A percentile compares a stretch with the other conserved stretches of the same genome.
Evolutionary conservation across 2,888 invertebrate species (phyloP).

Genomic region (Phania funesta): DNA sequence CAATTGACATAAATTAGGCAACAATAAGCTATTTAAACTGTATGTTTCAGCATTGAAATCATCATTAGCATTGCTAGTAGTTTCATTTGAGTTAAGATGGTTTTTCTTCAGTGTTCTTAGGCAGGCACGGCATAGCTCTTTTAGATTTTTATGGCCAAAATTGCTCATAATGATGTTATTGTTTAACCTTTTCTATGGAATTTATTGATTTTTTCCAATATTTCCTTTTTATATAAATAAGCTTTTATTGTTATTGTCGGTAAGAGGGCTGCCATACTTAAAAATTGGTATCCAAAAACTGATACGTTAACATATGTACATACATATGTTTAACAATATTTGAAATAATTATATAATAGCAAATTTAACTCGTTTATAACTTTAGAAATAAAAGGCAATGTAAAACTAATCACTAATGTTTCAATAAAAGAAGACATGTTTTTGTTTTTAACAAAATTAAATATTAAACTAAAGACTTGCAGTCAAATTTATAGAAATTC

Average conservation of each 20-base stretch:
- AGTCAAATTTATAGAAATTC: too few species aligned
- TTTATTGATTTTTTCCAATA: slow-evolving; percentile 14
- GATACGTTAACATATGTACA: too few species aligned
- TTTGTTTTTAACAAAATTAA: too few species aligned
- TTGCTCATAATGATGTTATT: slow-evolving; percentile 17
- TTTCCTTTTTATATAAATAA: neutral
- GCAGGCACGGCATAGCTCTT: slow-evolving; percentile 74
- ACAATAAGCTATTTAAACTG: slow-evolving; percentile 65
- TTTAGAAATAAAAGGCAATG: too few species aligned
- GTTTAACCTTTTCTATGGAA: neutral
- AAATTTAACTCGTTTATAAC: too few species aligned
- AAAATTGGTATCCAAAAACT: neutral
- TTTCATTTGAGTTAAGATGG: slow-evolving; percentile 2
- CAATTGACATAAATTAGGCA: slow-evolving; percentile 71
- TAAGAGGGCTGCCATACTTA: neutral
- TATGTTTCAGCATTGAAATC: slow-evolving; percentile 5
- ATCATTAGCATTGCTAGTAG: neutral
- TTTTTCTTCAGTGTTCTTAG: slow-evolving; percentile 69
- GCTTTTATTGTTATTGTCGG: neutral
- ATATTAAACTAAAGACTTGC: too few species aligned
- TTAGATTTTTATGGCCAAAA: slow-evolving; percentile 69
- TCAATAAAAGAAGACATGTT: too few species aligned
- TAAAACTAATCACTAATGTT: too few species aligned
- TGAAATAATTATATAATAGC: too few species aligned
- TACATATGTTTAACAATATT: too few species aligned